Evolutionary conservation across 2,113 vertebrate genomes (phyloP).

Genomic region (Peromyscus polionotus): DNA sequence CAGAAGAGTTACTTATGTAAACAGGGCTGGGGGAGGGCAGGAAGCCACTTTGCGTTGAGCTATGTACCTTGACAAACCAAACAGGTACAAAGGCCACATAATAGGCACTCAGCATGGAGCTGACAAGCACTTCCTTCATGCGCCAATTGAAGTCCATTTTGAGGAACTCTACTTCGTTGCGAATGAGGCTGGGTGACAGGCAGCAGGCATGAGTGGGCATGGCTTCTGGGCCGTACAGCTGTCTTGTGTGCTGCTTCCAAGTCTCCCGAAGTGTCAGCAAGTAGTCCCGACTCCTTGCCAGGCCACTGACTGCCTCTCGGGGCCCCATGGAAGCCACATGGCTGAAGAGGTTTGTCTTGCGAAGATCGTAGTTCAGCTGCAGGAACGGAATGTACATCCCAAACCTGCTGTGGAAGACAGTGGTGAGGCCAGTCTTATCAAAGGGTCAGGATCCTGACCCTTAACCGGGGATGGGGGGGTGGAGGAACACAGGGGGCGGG

Average conservation of each 20-base stretch:
- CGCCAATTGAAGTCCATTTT: slow-evolving; percentile 99
- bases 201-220: slow-evolving; percentile 99
- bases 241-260: slow-evolving; percentile 97
- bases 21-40: neutral
- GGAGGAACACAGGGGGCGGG: no score
- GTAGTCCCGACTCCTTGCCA: slow-evolving; percentile 92
- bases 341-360: slow-evolving; percentile 90
- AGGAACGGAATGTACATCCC: slow-evolving; percentile 99
- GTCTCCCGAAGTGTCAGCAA: slow-evolving; percentile 95
- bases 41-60: neutral
- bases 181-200: slow-evolving; percentile 97
- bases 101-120: slow-evolving; percentile 99
- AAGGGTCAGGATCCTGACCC: neutral
- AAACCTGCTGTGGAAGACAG: slow-evolving; percentile 88
- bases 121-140: slow-evolving; percentile 99
- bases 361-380: slow-evolving; percentile 94
- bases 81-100: slow-evolving; percentile 99
- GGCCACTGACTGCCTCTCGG: slow-evolving; percentile 88
- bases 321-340: slow-evolving; percentile 92
- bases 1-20: neutral
- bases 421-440: slow-evolving; percentile 7
- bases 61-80: slow-evolving; percentile 98
- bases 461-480: neutral
- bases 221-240: slow-evolving; percentile 93
- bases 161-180: slow-evolving; percentile 97